Evolutionary conservation across 2,888 invertebrate genomes (phyloP), one percentile per base, ranked within the genome.

Genomic region (Eretmocerus hayati): DNA sequence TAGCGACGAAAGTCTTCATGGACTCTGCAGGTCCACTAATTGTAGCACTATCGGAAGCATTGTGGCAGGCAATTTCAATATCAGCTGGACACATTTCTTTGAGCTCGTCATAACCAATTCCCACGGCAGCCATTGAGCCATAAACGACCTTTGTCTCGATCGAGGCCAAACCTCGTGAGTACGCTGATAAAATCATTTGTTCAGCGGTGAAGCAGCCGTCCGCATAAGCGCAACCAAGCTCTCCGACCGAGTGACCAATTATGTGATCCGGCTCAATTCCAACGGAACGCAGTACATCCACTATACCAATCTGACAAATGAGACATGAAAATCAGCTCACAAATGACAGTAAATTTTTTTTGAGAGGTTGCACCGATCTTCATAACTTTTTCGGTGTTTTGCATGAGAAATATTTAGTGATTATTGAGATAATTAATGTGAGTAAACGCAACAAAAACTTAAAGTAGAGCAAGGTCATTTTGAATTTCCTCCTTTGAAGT

Each of bases 171-270:
- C 69, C 69, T 42, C 69, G 59, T 0, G 59, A 64, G 41, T 67
- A 67, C 0, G 69, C 63, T 2, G 63, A 44, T 0, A 69, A 55
- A 2, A 70, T 47, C 66, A 64, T 66, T 50, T 70, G 64, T 26
- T 69, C 68, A 2, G 65, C 62, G 0, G 90, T 89, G 58, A 95
- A 80, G 58, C 90, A 87, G 0, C 90, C 91, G 69, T 96, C 96
- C 2, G 92, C 93, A 73, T 96, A 96, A 0, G 90, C 93, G 70
- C 96, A 95, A 1, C 90, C 93, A 5, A 96, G 75, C 70, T 96
- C 96, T 19, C 96, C 96, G 0, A 92, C 89, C 8, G 94, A 94
- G 72, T 95, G 94, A 2, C 96, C 92, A 50, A 87, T 79, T 50
- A 87, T 79, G 13, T 83, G 81, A 68, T 87, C 85, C 1, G 86